A percentile compares a stretch with the other conserved stretches of the same genome.
Evolutionary conservation across 2,797 vertebrate species (phyloP).

Genomic region (Molossus molossus): DNA sequence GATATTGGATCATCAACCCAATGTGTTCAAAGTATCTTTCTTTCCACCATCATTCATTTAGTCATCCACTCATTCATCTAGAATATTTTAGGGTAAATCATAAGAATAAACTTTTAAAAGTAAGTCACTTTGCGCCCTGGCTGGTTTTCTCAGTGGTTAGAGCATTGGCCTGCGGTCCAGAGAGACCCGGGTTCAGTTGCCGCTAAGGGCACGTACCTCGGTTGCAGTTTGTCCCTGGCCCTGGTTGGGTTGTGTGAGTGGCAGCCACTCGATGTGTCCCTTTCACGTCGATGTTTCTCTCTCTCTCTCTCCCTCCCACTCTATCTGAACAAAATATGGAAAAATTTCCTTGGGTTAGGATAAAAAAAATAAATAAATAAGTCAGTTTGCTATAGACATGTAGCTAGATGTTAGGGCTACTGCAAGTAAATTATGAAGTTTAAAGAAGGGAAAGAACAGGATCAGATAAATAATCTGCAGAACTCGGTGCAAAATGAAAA

Average conservation of each 20-base stretch:
- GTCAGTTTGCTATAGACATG: background rate
- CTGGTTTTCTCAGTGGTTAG: too few species aligned
- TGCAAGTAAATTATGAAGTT: conserved; percentile 15
- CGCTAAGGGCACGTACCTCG: too few species aligned
- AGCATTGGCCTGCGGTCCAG: too few species aligned
- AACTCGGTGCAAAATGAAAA: conserved; percentile 32
- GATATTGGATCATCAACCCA: background rate
- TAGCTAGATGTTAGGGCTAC: background rate
- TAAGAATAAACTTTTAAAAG: background rate
- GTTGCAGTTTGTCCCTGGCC: too few species aligned
- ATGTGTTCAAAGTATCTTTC: conserved; percentile 10
- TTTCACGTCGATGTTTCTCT: too few species aligned
- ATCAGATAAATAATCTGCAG: background rate
- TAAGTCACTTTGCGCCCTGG: background rate
- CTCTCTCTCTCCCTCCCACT: too few species aligned
- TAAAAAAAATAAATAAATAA: too few species aligned
- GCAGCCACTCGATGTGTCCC: too few species aligned
- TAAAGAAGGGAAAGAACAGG: background rate
- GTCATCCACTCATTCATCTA: background rate
- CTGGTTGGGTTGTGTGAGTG: too few species aligned
- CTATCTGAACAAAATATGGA: too few species aligned
- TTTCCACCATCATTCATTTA: background rate
- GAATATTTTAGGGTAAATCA: conserved; percentile 45
- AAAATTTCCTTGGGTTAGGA: too few species aligned
- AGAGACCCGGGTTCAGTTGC: too few species aligned